Base-by-base conservation (phyloP, 1,140 invertebrate species). In the Zaprionus inermis region DNA sequence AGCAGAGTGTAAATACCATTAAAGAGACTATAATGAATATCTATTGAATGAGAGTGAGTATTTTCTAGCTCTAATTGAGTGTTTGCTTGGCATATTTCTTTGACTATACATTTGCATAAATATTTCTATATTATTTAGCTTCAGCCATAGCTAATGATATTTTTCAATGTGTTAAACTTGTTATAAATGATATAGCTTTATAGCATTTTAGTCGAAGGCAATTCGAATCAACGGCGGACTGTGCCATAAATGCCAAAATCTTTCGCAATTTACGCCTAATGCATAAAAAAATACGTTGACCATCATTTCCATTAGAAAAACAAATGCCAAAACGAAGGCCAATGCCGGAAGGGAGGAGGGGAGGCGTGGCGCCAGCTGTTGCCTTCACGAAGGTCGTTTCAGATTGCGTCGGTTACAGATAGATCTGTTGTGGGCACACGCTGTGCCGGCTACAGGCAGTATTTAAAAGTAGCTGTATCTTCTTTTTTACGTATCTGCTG, bases 261-360 rank as follows among this genome's bases (percentile, higher is more conserved):
- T 66, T 66, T 56, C 41, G 65, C 54, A 67, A 58, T 58, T 67
- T 32, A 49, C 55, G 38, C 55, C 63, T 65, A 67, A 67, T 67
- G 65, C 65, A 67, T 49, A 58, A 67, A 67, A 67, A 67, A 58
- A 28, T 2, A 24, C 22, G 30, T 57, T 57, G 55, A 58, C 65
- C 65, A 67, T 58, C 41, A 57, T 44, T 28, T 71, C 49, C 11
- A 72, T 32, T 32, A 44, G 36, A 34, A 57, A 72, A 72, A 72
- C 61, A 66, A 67, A 54, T 72, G 70, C 32, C 54, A 18, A 52
- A 51, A 11, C 34, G 49, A 46, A 56, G 56, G 66, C 58, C 58
- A 60, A 18, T n/a, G 10, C 14, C 44, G 38, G 7, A 22, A 9
- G n/a, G 30, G 20, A n/a, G 22, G 32, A 14, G 36, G 7, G 18